Percentiles rank a stretch among this genome's conserved stretches.
These are phyloP conservation scores for Cacoxenus indagator DNA, from an alignment of 2,888 invertebrate genomes.

Conservation along the genomic window DNA sequence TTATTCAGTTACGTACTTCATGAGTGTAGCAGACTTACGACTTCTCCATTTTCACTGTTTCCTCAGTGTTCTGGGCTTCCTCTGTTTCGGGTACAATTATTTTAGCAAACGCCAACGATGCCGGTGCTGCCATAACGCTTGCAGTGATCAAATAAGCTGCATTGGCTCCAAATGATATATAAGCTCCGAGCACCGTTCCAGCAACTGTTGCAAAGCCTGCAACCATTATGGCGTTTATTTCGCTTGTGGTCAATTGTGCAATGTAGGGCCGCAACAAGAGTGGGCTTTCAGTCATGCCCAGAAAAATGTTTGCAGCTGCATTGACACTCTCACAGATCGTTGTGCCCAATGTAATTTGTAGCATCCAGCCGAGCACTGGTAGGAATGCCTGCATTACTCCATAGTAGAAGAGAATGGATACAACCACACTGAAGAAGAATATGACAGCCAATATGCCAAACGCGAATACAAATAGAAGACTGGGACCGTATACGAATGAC, in stretches of 20 bases:
- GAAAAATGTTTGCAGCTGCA: conserved; percentile 90
- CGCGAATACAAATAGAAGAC: conserved; percentile 79
- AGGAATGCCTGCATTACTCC: conserved; percentile 83
- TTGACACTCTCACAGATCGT: conserved; percentile 94
- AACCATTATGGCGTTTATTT: conserved; percentile 91
- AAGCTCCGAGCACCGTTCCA: conserved; percentile 91
- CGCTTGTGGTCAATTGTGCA: conserved; percentile 82
- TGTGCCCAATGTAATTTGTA: conserved; percentile 81
- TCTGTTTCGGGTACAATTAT: conserved; percentile 91
- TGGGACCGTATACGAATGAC: conserved; percentile 83
- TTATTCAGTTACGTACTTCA: not conserved
- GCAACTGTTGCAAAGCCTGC: conserved; percentile 95
- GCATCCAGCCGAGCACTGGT: conserved; percentile 74
- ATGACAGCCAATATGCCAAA: conserved; percentile 91
- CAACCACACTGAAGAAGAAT: conserved; percentile 91
- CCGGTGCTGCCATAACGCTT: conserved; percentile 95
- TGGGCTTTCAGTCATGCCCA: conserved; percentile 93
- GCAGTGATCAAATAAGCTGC: conserved; percentile 90
- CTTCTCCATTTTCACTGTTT: conserved; percentile 72
- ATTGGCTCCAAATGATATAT: conserved; percentile 88
- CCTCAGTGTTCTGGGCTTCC: conserved; percentile 76
- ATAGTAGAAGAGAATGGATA: conserved; percentile 87
- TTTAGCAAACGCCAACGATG: conserved; percentile 91
- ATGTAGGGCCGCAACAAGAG: conserved; percentile 89
- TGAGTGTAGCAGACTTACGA: conserved; percentile 72